Evolutionary conservation across 2,888 invertebrate genomes (phyloP).

Genomic region (Oegoconia quadripuncta): DNA sequence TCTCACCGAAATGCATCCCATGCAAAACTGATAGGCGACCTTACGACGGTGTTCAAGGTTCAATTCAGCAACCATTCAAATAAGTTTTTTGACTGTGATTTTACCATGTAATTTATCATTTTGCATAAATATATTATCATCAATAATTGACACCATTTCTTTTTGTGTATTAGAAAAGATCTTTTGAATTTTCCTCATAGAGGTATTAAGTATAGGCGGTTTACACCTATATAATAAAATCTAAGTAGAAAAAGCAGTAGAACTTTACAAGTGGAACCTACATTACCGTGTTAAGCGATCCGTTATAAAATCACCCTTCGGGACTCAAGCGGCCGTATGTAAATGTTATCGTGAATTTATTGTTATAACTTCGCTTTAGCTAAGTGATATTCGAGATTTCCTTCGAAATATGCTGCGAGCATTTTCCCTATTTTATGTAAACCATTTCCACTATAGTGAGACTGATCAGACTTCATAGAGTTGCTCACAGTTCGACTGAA

Average conservation of each 20-base stretch:
- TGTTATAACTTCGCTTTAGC: constrained; percentile 64
- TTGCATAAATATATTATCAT: no score
- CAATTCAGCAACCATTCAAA: no score
- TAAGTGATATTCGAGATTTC: constrained; percentile 74
- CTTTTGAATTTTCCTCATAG: no score
- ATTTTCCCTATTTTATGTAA: constrained; percentile 48
- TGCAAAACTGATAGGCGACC: no score
- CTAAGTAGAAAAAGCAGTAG: constrained; percentile 27
- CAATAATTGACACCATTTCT: no score
- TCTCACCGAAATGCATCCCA: no score
- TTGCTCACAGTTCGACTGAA: constrained; percentile 6
- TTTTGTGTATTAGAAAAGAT: no score
- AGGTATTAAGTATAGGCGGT: no score
- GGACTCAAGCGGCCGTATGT: constrained; percentile 54
- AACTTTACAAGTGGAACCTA: constrained; percentile 29
- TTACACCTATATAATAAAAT: no score
- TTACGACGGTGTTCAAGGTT: no score
- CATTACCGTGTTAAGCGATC: constrained; percentile 61
- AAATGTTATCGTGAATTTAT: constrained; percentile 72
- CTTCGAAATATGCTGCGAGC: constrained; percentile 52
- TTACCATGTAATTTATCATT: no score
- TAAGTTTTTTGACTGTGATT: no score
- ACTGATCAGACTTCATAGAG: constrained; percentile 21
- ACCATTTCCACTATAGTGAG: constrained; percentile 30
- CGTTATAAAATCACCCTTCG: constrained; percentile 55